Evolutionary conservation across 2,797 vertebrate species (phyloP).

Genomic region (Phoeniculus purpureus): DNA sequence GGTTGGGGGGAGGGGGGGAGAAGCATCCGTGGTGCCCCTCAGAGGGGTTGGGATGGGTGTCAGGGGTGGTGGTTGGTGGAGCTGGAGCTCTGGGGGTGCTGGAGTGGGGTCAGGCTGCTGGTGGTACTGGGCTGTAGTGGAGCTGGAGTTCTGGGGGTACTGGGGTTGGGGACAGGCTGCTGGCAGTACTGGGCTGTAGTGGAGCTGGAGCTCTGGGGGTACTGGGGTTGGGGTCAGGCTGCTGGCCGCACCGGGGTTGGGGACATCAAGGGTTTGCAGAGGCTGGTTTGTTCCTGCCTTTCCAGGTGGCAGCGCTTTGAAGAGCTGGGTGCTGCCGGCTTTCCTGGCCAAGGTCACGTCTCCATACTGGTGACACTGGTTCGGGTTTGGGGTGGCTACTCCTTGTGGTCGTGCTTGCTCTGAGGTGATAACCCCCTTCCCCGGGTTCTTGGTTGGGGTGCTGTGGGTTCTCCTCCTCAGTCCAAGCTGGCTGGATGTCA

Average conservation of each 20-base stretch:
- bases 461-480: neutral
- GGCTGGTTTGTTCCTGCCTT: neutral
- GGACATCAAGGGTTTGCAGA: fast-evolving
- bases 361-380: fast-evolving
- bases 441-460: neutral
- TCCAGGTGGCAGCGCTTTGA: fast-evolving
- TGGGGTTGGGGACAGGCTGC: fast-evolving
- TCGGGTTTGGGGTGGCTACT: neutral
- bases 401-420: neutral
- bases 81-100: neutral
- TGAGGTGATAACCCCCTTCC: neutral
- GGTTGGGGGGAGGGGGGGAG: neutral
- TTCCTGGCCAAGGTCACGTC: neutral
- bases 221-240: too few species aligned
- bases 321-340: neutral
- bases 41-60: neutral
- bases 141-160: fast-evolving
- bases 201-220: too few species aligned
- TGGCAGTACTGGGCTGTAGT: neutral
- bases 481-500: neutral
- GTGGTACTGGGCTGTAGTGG: neutral
- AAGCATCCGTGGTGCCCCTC: fast-evolving
- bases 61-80: fast-evolving
- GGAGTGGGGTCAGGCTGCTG: too few species aligned
- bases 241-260: too few species aligned